Percentiles rank a stretch among this genome's conserved stretches.
These are phyloP conservation scores for Operophtera brumata DNA, from an alignment of 2,888 invertebrate species.

Conservation along the genomic window DNA sequence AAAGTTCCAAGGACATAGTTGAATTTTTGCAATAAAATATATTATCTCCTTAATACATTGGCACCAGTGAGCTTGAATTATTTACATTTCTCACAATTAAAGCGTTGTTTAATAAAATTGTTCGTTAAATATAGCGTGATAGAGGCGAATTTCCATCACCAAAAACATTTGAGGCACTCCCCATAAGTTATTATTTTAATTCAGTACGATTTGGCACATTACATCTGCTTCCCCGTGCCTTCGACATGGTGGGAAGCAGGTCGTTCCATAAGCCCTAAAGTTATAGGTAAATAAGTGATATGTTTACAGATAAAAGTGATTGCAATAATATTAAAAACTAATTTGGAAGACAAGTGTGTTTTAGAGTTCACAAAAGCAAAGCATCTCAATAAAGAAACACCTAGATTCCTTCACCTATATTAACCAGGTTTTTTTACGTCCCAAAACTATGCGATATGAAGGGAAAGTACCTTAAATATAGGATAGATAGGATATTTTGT, in stretches of 20 bases:
- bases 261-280: conserved; percentile 47
- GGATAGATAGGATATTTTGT: too few species aligned
- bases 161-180: conserved; percentile 20
- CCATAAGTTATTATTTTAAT: conserved; percentile 7
- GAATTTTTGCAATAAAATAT: conserved; percentile 23
- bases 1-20: conserved; percentile 31
- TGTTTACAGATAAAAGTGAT: conserved; percentile 28
- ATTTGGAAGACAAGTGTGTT: conserved; percentile 35
- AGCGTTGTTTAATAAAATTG: conserved; percentile 28
- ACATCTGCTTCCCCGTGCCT: conserved; percentile 61
- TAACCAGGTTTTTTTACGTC: conserved; percentile 13
- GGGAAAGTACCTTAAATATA: too few species aligned
- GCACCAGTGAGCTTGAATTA: conserved; percentile 57
- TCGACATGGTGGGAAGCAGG: conserved; percentile 59
- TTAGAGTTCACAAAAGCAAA: conserved; percentile 10
- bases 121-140: conserved; percentile 28
- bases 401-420: conserved; percentile 19
- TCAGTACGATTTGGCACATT: conserved; percentile 53
- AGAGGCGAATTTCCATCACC: conserved; percentile 35
- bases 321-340: conserved; percentile 31
- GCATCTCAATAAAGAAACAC: conserved; percentile 12
- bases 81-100: conserved; percentile 48
- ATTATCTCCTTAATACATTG: conserved; percentile 43
- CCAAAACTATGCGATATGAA: too few species aligned
- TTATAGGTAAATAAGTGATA: conserved; percentile 33